Conservation (phyloP, 2,113 vertebrate genomes). For the Otolemur garnettii region DNA sequence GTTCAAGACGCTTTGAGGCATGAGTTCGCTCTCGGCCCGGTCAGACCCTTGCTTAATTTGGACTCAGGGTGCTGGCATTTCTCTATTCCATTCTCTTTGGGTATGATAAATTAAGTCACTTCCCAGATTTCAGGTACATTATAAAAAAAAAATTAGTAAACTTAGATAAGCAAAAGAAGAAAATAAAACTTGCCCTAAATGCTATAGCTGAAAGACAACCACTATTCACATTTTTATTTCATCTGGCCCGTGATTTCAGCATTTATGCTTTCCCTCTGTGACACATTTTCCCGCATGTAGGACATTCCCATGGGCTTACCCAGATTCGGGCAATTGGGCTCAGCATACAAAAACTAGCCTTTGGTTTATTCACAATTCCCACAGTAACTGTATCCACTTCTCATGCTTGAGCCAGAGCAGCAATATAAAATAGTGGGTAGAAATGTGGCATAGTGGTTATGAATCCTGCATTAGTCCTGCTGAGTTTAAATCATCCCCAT, state of each 20-base stretch:
- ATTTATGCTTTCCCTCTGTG: background rate
- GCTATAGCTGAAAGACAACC: background rate
- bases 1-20: too few species aligned
- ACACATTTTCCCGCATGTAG: background rate
- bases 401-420: background rate
- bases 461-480: background rate
- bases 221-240: background rate
- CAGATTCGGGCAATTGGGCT: background rate
- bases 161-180: background rate
- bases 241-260: background rate
- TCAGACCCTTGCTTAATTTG: too few species aligned
- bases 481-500: background rate
- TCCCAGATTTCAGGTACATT: too few species aligned
- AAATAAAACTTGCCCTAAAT: background rate
- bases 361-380: constrained; percentile 26
- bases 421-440: background rate
- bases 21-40: too few species aligned
- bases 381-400: background rate
- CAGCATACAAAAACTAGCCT: background rate
- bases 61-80: too few species aligned
- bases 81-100: too few species aligned
- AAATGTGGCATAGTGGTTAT: background rate
- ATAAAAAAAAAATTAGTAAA: constrained; percentile 23
- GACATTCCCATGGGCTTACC: background rate
- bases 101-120: too few species aligned